These are phyloP conservation scores for Corythornis vintsioides DNA, from an alignment of 2,113 vertebrate species.

Conservation along the genomic window DNA sequence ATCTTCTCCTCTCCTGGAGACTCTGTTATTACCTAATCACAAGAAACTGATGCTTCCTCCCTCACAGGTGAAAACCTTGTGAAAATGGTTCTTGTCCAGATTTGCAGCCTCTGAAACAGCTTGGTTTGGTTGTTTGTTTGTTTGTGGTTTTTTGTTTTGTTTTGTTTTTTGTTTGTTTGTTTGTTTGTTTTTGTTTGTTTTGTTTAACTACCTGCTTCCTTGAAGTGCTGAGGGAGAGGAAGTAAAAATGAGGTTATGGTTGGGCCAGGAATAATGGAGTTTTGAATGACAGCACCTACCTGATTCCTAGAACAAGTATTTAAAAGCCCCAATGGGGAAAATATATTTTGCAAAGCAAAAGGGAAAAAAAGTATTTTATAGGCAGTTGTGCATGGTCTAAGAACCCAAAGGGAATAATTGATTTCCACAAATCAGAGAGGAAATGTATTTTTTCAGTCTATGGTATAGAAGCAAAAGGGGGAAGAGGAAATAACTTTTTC, in stretches of 20 bases:
- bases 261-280: background rate
- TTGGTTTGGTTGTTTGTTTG: background rate
- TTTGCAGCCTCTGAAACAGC: background rate
- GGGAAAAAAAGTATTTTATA: background rate
- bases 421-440: slow-evolving; percentile 6
- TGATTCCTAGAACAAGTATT: background rate
- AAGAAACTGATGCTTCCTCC: background rate
- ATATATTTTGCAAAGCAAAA: background rate
- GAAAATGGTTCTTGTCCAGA: background rate
- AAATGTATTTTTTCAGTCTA: slow-evolving; percentile 11
- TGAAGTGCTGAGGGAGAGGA: background rate
- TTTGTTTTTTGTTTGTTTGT: too few species aligned
- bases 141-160: too few species aligned
- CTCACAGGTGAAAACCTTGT: background rate
- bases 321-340: background rate
- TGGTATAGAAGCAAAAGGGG: background rate
- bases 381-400: background rate
- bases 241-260: background rate
- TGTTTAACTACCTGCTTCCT: background rate
- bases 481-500: background rate
- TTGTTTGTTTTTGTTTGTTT: too few species aligned
- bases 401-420: background rate
- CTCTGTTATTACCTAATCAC: background rate
- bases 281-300: background rate
- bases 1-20: background rate